A percentile compares a stretch with the other conserved stretches of the same genome.
phyloP scores from a whole-genome alignment of 1,140 invertebrate species.

The Samia ricini region DNA sequence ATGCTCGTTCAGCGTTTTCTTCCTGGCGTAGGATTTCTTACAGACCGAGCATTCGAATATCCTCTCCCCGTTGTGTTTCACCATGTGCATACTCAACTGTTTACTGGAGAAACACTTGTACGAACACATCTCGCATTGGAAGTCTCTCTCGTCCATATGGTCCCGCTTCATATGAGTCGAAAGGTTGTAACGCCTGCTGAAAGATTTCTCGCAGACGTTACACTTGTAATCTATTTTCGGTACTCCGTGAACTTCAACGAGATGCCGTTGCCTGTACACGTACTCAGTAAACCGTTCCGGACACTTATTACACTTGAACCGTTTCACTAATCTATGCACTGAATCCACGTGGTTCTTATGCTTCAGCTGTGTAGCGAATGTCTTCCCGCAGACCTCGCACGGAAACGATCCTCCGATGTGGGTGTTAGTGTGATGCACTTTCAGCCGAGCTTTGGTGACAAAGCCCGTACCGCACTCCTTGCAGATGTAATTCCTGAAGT shows the following conservation, averaged over 20 bases:
- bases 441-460: conserved; percentile 60
- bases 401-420: conserved; percentile 50
- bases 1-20: conserved; percentile 84
- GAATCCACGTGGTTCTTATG: conserved; percentile 57
- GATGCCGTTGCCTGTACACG: conserved; percentile 57
- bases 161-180: conserved; percentile 63
- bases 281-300: conserved; percentile 61
- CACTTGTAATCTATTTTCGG: conserved; percentile 58
- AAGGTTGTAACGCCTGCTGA: conserved; percentile 55
- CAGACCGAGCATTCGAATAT: conserved; percentile 74
- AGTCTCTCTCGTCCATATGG: conserved; percentile 66
- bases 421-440: conserved; percentile 60
- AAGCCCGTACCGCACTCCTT: conserved; percentile 64
- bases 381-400: conserved; percentile 55
- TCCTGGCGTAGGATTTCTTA: conserved; percentile 79
- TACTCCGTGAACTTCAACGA: conserved; percentile 50
- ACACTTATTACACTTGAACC: conserved; percentile 63
- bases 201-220: conserved; percentile 60
- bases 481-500: conserved; percentile 66
- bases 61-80: conserved; percentile 54
- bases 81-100: conserved; percentile 79
- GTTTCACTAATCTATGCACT: conserved; percentile 56
- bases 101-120: conserved; percentile 65
- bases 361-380: conserved; percentile 52
- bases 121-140: conserved; percentile 53